phyloP scores from a whole-genome alignment of 2,113 vertebrate species.

The Nothoprocta pentlandii region DNA sequence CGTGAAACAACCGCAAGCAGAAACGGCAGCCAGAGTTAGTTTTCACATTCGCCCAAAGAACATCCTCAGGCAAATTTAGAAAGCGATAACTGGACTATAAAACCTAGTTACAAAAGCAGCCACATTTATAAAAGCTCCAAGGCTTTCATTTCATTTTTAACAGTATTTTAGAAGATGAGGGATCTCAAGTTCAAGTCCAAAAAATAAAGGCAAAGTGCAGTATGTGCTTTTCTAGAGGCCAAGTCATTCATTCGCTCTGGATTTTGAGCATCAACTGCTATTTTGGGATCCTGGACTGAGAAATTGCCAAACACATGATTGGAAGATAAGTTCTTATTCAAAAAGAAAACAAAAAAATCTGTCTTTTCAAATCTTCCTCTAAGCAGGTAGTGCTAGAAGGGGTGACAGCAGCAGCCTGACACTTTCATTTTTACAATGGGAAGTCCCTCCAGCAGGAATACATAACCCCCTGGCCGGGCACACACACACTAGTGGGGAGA shows the following conservation, averaged over 20 bases:
- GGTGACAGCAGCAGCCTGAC: not conserved
- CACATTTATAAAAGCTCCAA: not conserved
- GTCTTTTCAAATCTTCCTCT: not conserved
- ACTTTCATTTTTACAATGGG: not conserved
- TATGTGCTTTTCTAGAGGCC: not conserved
- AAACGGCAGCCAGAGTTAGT: not conserved
- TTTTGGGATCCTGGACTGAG: not conserved
- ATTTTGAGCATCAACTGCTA: not conserved
- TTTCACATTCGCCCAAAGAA: accelerated
- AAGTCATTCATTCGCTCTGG: not conserved
- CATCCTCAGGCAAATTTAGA: not conserved
- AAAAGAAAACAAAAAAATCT: not conserved
- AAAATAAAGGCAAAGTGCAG: not conserved
- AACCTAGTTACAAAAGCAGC: not conserved
- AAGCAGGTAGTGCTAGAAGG: not conserved
- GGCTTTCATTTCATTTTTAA: not conserved
- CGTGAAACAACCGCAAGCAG: not conserved
- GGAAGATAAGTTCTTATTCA: not conserved
- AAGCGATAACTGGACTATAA: not conserved
- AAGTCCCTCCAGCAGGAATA: not conserved
- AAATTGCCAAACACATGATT: not conserved
- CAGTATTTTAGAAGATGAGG: not conserved
- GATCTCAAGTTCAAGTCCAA: not conserved
- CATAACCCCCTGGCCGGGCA: not conserved
- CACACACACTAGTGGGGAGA: not conserved